Evolutionary conservation across 2,113 vertebrate species (phyloP).

Genomic region (Chiloscyllium plagiosum): DNA sequence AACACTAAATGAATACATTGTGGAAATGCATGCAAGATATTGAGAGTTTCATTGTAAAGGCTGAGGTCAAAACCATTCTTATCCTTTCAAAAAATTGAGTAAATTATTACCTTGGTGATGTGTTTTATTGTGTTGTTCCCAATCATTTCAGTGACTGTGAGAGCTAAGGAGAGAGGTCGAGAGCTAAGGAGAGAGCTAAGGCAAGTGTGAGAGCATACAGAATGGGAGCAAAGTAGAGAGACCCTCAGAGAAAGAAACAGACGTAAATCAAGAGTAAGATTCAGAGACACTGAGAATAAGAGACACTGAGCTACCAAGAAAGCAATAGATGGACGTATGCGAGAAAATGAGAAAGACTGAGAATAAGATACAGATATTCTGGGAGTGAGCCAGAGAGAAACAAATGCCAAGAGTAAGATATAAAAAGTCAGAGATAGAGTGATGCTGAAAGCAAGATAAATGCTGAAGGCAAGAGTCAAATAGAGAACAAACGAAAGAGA

Average conservation of each 20-base stretch:
- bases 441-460: no score
- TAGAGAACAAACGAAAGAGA: neutral
- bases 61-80: neutral
- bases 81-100: neutral
- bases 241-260: no score
- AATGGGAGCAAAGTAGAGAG: neutral
- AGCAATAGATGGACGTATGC: neutral
- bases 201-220: neutral
- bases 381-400: neutral
- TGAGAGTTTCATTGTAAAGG: neutral
- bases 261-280: neutral
- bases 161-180: neutral
- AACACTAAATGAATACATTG: neutral
- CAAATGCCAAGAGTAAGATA: neutral
- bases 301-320: neutral
- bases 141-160: neutral
- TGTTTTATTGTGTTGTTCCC: no score
- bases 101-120: neutral
- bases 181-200: neutral
- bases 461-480: neutral
- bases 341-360: no score
- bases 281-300: neutral
- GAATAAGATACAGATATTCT: neutral
- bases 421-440: neutral
- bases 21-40: neutral